A percentile compares a stretch with the other conserved stretches of the same genome.
Evolutionary conservation across 1,140 invertebrate species (phyloP).

Genomic region (Scaptomyza graminum): DNA sequence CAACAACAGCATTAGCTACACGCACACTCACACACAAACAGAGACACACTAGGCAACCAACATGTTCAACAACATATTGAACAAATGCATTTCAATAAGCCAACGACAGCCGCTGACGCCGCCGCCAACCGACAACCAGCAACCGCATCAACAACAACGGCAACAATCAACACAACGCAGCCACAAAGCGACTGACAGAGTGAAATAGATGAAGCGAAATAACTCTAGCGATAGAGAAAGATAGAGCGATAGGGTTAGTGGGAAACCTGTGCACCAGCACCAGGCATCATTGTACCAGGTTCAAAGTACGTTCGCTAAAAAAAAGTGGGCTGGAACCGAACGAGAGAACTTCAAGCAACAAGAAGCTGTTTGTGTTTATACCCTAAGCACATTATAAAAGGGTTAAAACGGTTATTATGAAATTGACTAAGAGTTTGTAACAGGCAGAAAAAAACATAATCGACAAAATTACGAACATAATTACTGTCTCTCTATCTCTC

Average conservation of each 20-base stretch:
- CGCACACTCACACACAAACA: background rate
- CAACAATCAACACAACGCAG: conserved; percentile 39
- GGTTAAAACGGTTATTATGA: background rate
- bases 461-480: too few relatives aligned
- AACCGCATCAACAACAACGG: conserved; percentile 29
- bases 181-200: conserved; percentile 36
- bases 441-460: background rate
- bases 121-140: conserved; percentile 40
- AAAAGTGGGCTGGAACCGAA: conserved; percentile 11
- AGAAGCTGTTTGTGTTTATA: conserved; percentile 8
- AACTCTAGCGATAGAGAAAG: background rate
- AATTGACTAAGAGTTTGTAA: background rate
- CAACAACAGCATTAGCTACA: conserved; percentile 30
- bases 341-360: conserved; percentile 6
- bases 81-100: conserved; percentile 81
- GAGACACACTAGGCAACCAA: conserved; percentile 37
- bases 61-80: conserved; percentile 80
- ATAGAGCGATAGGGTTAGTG: background rate
- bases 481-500: too few relatives aligned
- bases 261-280: conserved; percentile 8
- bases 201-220: conserved; percentile 5
- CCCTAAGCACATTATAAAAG: background rate
- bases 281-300: conserved; percentile 15
- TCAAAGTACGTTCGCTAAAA: conserved; percentile 34
- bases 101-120: conserved; percentile 61